phyloP scores from a whole-genome alignment of 2,888 invertebrate genomes.

The Patella caerulea region DNA sequence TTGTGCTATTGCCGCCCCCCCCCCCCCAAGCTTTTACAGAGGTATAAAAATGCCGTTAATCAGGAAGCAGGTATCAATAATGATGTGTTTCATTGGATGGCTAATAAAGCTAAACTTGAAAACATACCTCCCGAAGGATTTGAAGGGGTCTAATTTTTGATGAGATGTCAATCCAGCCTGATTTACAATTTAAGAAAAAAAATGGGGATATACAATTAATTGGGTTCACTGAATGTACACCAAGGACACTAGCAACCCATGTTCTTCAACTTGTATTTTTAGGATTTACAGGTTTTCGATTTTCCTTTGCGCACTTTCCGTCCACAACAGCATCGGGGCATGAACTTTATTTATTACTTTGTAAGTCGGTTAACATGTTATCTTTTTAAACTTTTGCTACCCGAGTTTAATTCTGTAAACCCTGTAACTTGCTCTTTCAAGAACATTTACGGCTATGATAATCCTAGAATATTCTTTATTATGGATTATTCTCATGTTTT shows the following conservation, averaged over 20 bases:
- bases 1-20: slow-evolving; percentile 34
- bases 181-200: slow-evolving; percentile 36
- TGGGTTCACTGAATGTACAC: slow-evolving; percentile 31
- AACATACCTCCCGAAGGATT: slow-evolving; percentile 34
- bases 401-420: neutral
- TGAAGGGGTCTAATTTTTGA: slow-evolving; percentile 38
- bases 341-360: neutral
- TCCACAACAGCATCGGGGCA: neutral
- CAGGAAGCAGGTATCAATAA: slow-evolving; percentile 37
- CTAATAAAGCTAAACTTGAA: slow-evolving; percentile 32
- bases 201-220: slow-evolving; percentile 32
- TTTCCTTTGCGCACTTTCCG: slow-evolving; percentile 21
- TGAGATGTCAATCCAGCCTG: slow-evolving; percentile 44
- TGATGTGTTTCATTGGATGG: slow-evolving; percentile 41
- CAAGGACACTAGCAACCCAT: slow-evolving; percentile 33
- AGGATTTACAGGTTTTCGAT: slow-evolving; percentile 39
- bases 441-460: neutral
- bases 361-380: neutral
- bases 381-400: neutral
- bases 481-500: neutral
- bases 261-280: slow-evolving; percentile 33
- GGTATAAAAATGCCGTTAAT: slow-evolving; percentile 31
- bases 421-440: neutral
- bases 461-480: neutral
- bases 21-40: slow-evolving; percentile 27